Evolutionary conservation across 2,888 invertebrate species (phyloP).

Genomic region (Noctua fimbriata): DNA sequence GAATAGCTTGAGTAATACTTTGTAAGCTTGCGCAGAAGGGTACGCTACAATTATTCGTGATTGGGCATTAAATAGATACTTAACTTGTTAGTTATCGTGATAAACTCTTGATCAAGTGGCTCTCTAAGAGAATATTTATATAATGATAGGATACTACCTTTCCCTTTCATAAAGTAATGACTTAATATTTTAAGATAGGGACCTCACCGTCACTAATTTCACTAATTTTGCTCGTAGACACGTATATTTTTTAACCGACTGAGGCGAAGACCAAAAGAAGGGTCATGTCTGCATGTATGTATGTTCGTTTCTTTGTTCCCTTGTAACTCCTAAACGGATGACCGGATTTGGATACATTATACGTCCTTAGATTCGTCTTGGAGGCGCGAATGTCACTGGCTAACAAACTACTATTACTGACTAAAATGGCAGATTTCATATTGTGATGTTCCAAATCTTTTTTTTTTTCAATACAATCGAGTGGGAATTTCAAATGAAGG

Average conservation of each 20-base stretch:
- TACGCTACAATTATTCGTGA: constrained; percentile 32
- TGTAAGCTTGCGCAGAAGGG: constrained; percentile 13
- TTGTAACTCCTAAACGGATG: too few species aligned
- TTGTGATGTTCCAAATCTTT: too few species aligned
- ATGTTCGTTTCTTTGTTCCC: too few species aligned
- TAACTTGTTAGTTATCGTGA: neutral
- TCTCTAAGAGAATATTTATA: neutral
- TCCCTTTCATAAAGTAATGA: neutral
- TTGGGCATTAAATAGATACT: constrained; percentile 27
- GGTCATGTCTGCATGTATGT: too few species aligned
- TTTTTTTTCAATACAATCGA: too few species aligned
- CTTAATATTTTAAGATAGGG: neutral
- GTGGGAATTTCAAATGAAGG: too few species aligned
- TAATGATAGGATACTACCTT: neutral
- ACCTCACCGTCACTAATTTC: neutral
- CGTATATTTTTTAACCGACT: neutral
- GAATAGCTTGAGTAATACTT: constrained; percentile 37
- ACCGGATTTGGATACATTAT: too few species aligned
- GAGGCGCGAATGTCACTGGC: too few species aligned
- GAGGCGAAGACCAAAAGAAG: too few species aligned
- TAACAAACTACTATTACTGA: too few species aligned
- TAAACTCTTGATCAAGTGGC: constrained; percentile 3
- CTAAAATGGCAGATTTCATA: too few species aligned
- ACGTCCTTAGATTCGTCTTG: too few species aligned
- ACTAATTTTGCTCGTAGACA: neutral